A percentile compares a stretch with the other conserved stretches of the same genome.
Conservation (phyloP, 1,140 invertebrate genomes). For the Drosophila oshimai region DNA sequence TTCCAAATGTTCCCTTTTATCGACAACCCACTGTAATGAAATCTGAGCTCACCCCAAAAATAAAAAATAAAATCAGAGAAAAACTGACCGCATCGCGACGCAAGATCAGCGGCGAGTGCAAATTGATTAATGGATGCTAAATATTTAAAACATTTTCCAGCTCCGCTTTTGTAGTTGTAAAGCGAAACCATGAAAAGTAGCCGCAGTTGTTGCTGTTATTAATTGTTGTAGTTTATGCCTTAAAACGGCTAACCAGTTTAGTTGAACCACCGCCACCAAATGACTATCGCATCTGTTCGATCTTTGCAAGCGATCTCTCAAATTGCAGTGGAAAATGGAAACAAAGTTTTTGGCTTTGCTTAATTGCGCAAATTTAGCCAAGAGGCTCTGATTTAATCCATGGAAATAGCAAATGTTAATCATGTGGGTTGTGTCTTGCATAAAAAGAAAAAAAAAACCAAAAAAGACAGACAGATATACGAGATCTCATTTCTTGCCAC, state of each 20-base stretch:
- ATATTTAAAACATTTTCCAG: conserved; percentile 75
- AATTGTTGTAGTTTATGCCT: conserved; percentile 55
- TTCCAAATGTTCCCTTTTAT: neutral
- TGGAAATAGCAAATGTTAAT: conserved; percentile 55
- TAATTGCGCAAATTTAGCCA: conserved; percentile 72
- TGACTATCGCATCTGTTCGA: conserved; percentile 43
- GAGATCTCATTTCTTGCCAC: conserved; percentile 31
- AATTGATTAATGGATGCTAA: conserved; percentile 75
- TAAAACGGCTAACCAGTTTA: conserved; percentile 54
- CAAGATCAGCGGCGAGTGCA: conserved; percentile 45
- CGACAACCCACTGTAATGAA: conserved; percentile 8
- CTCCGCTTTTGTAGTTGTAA: conserved; percentile 41
- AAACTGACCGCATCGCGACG: conserved; percentile 50
- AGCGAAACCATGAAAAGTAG: conserved; percentile 57
- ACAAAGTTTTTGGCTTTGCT: conserved; percentile 50
- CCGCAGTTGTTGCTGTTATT: conserved; percentile 46
- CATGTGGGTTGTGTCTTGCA: conserved; percentile 52
- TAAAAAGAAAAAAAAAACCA: conserved; percentile 8
- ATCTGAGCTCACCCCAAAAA: conserved; percentile 5
- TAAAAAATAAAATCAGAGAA: neutral
- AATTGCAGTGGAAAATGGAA: conserved; percentile 55
- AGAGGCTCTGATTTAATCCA: conserved; percentile 62
- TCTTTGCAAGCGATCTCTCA: conserved; percentile 50
- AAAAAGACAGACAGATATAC: conserved; percentile 1
- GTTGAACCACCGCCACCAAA: neutral